Conservation (phyloP, 2,113 vertebrate species). For the Podarcis cretensis region DNA sequence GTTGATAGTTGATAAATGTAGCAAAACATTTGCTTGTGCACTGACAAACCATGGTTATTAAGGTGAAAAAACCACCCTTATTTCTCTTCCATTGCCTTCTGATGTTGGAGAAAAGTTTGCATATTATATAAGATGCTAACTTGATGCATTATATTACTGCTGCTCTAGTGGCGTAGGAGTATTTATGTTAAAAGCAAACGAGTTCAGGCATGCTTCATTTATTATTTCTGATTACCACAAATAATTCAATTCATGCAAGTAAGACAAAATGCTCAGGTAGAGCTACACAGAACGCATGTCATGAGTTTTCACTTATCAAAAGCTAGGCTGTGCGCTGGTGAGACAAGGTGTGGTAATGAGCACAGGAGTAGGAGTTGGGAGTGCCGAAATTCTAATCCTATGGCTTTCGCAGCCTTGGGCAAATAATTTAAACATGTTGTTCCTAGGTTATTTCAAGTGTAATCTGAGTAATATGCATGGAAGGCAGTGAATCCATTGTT, state of each 20-base stretch:
- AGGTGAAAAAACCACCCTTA: not conserved
- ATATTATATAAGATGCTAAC: not conserved
- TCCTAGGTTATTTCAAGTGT: slow-evolving; percentile 50
- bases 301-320: slow-evolving; percentile 17
- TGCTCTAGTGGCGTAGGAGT: not conserved
- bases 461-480: slow-evolving; percentile 31
- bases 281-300: not conserved
- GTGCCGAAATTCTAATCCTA: slow-evolving; percentile 47
- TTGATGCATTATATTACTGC: not conserved
- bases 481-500: not conserved
- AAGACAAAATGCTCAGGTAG: slow-evolving; percentile 17
- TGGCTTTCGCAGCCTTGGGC: not conserved
- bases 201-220: slow-evolving; percentile 6
- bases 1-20: not conserved
- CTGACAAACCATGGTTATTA: not conserved
- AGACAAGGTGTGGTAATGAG: slow-evolving; percentile 25
- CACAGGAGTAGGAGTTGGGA: slow-evolving; percentile 35
- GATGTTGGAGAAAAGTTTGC: not conserved
- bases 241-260: not conserved
- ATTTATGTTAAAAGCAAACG: slow-evolving; percentile 7
- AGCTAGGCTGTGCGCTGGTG: not conserved
- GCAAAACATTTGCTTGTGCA: slow-evolving; percentile 10
- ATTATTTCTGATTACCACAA: slow-evolving; percentile 6
- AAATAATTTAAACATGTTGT: slow-evolving; percentile 49
- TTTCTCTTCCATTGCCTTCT: slow-evolving; percentile 20